phyloP scores from a whole-genome alignment of 2,888 invertebrate species.

The Nyleta sp. region DNA sequence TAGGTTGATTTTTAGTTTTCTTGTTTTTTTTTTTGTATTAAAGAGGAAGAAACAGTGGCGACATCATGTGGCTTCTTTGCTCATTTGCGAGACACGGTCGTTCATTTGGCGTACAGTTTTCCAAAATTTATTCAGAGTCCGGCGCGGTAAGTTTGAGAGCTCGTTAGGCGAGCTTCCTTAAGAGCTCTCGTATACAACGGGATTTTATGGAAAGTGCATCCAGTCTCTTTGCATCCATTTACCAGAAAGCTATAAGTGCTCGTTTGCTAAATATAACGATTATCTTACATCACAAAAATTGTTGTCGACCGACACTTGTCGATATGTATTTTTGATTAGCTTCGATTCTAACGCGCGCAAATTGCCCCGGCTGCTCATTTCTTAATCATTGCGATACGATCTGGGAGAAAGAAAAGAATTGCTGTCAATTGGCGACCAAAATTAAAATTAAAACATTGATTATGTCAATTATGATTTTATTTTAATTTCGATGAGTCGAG shows the following conservation, averaged over 20 bases:
- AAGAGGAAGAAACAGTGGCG: neutral
- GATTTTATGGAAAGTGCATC: constrained; percentile 82
- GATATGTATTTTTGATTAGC: constrained; percentile 64
- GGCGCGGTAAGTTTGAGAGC: constrained; percentile 72
- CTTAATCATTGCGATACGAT: too few relatives aligned
- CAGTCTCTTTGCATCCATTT: constrained; percentile 77
- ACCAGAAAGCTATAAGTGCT: constrained; percentile 72
- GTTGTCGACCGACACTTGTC: constrained; percentile 61
- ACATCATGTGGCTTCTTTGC: constrained; percentile 9
- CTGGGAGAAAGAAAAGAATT: too few relatives aligned
- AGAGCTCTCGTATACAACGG: constrained; percentile 82
- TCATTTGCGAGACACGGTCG: constrained; percentile 31
- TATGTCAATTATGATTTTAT: too few relatives aligned
- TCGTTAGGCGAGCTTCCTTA: constrained; percentile 79
- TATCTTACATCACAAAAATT: constrained; percentile 73
- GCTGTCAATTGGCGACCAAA: too few relatives aligned
- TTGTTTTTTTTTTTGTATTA: too few relatives aligned
- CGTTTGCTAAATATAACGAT: constrained; percentile 73
- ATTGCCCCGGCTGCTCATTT: too few relatives aligned
- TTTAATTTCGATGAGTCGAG: too few relatives aligned
- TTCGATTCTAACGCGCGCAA: too few relatives aligned
- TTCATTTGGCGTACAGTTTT: constrained; percentile 63
- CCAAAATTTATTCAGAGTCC: constrained; percentile 66
- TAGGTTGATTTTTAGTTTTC: too few relatives aligned
- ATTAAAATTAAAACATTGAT: too few relatives aligned